Evolutionary conservation across 37 sponge, comb jelly and placozoan species (phyloP), one percentile per base, ranked within the genome.

Genomic region (Crambe crambe): DNA sequence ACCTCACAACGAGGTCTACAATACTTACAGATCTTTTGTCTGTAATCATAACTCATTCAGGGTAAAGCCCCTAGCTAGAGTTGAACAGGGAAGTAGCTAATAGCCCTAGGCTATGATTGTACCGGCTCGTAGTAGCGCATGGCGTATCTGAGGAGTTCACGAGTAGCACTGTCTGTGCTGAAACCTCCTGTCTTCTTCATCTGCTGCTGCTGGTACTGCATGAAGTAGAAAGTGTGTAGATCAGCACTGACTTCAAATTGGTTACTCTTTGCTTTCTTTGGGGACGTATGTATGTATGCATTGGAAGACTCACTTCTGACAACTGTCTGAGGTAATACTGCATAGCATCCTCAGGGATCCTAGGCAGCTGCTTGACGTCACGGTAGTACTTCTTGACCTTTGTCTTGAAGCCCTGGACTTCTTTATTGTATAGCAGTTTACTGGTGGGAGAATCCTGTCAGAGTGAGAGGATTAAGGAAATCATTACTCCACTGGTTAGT

Each of bases 381-480:
- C 38, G 60, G 75, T 90, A 93, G 80, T 79, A 96, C 66, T 83
- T 67, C 74, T 84, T 85, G 10, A 90, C 83, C 26, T 74, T 78
- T 30, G 66, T 71, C 79, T 94, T 97, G 78, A 94, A 97, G 0
- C 64, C 82, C 73, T 87, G 86, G 5, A 97, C 93, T 63, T 97
- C 97, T 57, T 97, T 97, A 71, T 84, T 91, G 83, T 97, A 97
- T 37, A 97, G 86, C 25, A 97, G 91, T 35, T 94, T 91, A 72
- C 92, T 92, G 18, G 91, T 88, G 22, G 97, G 95, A 15, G 90
- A 86, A 60, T 94, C 92, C 85, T 95, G 58, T 15, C 51, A 47
- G 51, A 47, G 51, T 47, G 51, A 15, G 51, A 47, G 10, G 6
- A 47, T 47, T 47, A n/a, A n/a, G n/a, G n/a, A n/a, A n/a, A n/a